Percentiles rank a stretch among this genome's conserved stretches.
These are phyloP conservation scores for Diadromus collaris DNA, from an alignment of 2,888 invertebrate species.

Conservation along the genomic window DNA sequence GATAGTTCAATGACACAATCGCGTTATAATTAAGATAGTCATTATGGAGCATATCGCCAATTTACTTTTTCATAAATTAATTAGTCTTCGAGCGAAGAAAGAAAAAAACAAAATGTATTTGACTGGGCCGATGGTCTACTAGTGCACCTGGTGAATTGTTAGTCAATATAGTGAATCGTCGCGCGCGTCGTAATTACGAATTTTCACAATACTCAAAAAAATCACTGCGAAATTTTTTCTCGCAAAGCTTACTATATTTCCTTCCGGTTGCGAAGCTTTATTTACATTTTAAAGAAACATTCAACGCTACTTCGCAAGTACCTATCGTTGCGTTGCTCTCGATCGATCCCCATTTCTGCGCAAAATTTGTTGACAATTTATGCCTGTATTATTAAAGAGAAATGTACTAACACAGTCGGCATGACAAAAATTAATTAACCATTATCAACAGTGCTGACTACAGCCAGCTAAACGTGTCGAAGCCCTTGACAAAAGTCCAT, in stretches of 20 bases:
- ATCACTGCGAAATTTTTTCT: conserved; percentile 14
- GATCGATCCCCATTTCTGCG: conserved; percentile 47
- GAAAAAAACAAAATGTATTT: conserved; percentile 30
- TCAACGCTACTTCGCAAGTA: conserved; percentile 67
- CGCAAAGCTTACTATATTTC: conserved; percentile 16
- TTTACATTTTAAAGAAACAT: conserved; percentile 27
- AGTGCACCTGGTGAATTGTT: conserved; percentile 61
- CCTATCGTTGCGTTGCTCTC: conserved; percentile 60
- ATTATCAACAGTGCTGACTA: too few relatives aligned
- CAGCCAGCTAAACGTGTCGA: too few relatives aligned
- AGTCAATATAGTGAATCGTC: conserved; percentile 52
- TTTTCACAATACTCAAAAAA: conserved; percentile 40
- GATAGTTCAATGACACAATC: conserved; percentile 46
- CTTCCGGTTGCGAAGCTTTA: conserved; percentile 43
- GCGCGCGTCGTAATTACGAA: conserved; percentile 39
- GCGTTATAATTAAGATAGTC: conserved; percentile 37
- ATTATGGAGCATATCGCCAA: conserved; percentile 36
- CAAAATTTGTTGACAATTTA: conserved; percentile 29
- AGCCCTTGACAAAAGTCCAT: too few relatives aligned
- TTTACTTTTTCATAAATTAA: conserved; percentile 50
- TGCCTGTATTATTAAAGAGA: conserved; percentile 17
- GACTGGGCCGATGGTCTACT: conserved; percentile 45
- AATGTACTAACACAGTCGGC: background rate
- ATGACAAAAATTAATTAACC: too few relatives aligned
- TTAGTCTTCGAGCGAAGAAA: conserved; percentile 35